Conservation (phyloP, 2,113 vertebrate genomes). For the Corythornis vintsioides region DNA sequence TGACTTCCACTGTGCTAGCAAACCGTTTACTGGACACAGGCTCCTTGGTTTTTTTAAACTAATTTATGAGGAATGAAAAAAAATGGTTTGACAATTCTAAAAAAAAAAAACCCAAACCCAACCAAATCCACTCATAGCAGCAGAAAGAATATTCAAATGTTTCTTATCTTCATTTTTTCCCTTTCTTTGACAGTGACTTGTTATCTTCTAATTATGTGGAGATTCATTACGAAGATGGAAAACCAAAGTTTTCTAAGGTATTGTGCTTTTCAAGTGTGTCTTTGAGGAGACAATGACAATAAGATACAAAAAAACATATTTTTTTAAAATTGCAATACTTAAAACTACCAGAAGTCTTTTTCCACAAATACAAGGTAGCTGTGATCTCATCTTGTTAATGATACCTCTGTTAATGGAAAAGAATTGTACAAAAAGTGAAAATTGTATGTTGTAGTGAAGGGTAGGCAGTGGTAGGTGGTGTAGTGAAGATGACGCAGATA, state of each 20-base stretch:
- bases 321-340: background rate
- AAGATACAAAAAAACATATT: background rate
- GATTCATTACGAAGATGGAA: slow-evolving; percentile 92
- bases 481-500: background rate
- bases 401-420: background rate
- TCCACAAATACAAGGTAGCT: background rate
- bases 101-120: accelerated
- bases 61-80: background rate
- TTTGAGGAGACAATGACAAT: background rate
- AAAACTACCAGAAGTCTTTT: background rate
- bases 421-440: background rate
- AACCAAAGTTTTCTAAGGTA: slow-evolving; percentile 92
- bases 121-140: background rate
- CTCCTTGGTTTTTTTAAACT: background rate
- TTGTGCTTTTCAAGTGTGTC: background rate
- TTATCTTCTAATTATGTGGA: slow-evolving; percentile 95
- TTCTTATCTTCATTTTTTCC: slow-evolving; percentile 1
- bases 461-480: background rate
- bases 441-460: background rate
- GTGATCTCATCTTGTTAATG: background rate
- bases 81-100: background rate
- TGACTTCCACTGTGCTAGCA: background rate
- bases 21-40: background rate
- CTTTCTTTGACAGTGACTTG: slow-evolving; percentile 84
- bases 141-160: background rate